These are phyloP conservation scores for Metellina segmentata DNA, from an alignment of 2,888 invertebrate genomes.

Conservation along the genomic window DNA sequence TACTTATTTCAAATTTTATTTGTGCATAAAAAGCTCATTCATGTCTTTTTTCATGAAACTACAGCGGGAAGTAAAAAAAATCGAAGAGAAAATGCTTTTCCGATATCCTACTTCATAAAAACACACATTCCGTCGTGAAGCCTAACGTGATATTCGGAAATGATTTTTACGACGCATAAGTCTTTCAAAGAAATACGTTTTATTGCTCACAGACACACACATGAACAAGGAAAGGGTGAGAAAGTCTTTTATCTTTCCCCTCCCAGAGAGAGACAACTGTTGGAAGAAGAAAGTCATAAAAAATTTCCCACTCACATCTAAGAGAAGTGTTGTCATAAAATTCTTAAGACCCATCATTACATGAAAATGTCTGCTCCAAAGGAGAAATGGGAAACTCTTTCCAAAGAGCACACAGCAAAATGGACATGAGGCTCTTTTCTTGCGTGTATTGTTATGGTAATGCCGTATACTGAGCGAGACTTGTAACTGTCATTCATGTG, in stretches of 20 bases:
- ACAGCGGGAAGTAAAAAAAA: not conserved
- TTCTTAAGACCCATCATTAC: slow-evolving; percentile 51
- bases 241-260: slow-evolving; percentile 2
- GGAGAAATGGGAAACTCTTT: slow-evolving; percentile 28
- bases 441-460: slow-evolving; percentile 41
- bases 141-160: not conserved
- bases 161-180: slow-evolving; percentile 15
- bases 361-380: slow-evolving; percentile 13
- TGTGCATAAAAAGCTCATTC: no score
- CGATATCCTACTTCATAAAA: not conserved
- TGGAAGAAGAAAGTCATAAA: slow-evolving; percentile 22
- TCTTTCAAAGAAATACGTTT: slow-evolving; percentile 19
- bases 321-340: slow-evolving; percentile 44
- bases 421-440: slow-evolving; percentile 9
- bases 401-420: not conserved
- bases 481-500: slow-evolving; percentile 23
- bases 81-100: not conserved
- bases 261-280: not conserved
- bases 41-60: not conserved
- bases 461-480: not conserved
- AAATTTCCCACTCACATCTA: slow-evolving; percentile 16
- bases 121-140: not conserved
- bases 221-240: not conserved
- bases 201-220: slow-evolving; percentile 18
- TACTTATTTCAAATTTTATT: no score